Percentiles rank a stretch among this genome's conserved stretches.
Evolutionary conservation across 2,797 vertebrate species (phyloP).

Genomic region (Hippocampus kuda): DNA sequence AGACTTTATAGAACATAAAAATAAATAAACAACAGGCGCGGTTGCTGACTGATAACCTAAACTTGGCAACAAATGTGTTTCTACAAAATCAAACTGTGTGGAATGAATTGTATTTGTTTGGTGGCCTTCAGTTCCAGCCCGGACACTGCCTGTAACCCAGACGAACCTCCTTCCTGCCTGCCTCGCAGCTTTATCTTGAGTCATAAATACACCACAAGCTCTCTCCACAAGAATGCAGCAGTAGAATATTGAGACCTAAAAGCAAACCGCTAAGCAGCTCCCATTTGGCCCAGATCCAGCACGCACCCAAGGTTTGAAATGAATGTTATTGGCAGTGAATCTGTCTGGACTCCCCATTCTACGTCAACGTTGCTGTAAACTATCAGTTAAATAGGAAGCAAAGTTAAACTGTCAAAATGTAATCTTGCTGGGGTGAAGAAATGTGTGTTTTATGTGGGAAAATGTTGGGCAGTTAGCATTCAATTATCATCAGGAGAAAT

Average conservation of each 20-base stretch:
- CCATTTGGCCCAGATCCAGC: conserved; percentile 23
- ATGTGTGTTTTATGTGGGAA: background rate
- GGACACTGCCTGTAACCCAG: conserved; percentile 14
- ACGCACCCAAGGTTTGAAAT: background rate
- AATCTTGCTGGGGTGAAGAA: background rate
- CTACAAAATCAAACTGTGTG: background rate
- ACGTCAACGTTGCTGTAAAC: conserved; percentile 15
- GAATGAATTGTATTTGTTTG: background rate
- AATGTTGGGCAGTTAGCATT: background rate
- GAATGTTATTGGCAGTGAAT: background rate
- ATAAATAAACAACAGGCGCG: background rate
- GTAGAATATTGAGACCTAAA: conserved; percentile 48
- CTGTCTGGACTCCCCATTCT: conserved; percentile 5
- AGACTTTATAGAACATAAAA: background rate
- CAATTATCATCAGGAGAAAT: background rate
- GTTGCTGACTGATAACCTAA: background rate
- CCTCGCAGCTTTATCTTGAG: conserved; percentile 56
- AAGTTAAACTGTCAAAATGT: background rate
- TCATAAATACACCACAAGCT: conserved; percentile 49
- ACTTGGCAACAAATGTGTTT: background rate
- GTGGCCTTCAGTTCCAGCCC: background rate
- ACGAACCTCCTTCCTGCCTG: conserved; percentile 39
- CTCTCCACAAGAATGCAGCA: conserved; percentile 56
- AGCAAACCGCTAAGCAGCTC: conserved; percentile 19
- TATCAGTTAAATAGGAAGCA: background rate